Evolutionary conservation across 2,113 vertebrate genomes (phyloP).

Genomic region (Seriola dumerili): DNA sequence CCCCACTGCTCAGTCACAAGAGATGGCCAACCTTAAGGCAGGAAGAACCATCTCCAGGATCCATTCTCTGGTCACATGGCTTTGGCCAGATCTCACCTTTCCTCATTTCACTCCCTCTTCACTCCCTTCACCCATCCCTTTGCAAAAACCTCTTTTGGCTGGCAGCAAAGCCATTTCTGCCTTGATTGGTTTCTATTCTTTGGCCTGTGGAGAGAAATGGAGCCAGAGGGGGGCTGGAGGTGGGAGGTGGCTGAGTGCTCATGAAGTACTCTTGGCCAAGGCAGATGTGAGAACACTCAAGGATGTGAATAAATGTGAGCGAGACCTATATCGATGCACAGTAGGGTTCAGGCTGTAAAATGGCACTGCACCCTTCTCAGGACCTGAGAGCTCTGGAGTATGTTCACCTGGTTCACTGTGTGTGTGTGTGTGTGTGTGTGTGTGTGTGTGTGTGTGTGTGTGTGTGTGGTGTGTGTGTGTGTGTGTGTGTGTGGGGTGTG

Average conservation of each 20-base stretch:
- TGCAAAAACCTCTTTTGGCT: constrained; percentile 30
- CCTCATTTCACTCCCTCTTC: background rate
- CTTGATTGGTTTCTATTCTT: constrained; percentile 79
- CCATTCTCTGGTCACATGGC: constrained; percentile 56
- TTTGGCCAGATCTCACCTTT: constrained; percentile 29
- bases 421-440: no score
- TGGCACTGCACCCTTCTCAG: background rate
- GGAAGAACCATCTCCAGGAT: constrained; percentile 53
- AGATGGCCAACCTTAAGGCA: constrained; percentile 59
- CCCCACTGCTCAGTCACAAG: constrained; percentile 54
- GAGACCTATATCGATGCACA: constrained; percentile 14
- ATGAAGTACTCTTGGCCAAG: constrained; percentile 23
- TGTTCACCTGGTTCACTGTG: no score
- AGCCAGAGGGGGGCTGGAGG: background rate
- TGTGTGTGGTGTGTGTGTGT: background rate
- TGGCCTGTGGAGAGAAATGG: constrained; percentile 21
- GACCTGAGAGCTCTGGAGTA: background rate
- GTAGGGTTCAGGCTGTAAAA: constrained; percentile 12
- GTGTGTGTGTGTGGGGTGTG: background rate
- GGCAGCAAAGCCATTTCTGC: constrained; percentile 65
- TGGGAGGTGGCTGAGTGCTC: constrained; percentile 34
- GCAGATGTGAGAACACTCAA: constrained; percentile 36
- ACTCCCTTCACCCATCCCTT: background rate
- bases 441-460: background rate
- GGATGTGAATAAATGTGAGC: constrained; percentile 26